Percentiles rank a stretch among this genome's conserved stretches.
phyloP scores from a whole-genome alignment of 92 coral and sea anemone species.

The Phenganax subtilis region DNA sequence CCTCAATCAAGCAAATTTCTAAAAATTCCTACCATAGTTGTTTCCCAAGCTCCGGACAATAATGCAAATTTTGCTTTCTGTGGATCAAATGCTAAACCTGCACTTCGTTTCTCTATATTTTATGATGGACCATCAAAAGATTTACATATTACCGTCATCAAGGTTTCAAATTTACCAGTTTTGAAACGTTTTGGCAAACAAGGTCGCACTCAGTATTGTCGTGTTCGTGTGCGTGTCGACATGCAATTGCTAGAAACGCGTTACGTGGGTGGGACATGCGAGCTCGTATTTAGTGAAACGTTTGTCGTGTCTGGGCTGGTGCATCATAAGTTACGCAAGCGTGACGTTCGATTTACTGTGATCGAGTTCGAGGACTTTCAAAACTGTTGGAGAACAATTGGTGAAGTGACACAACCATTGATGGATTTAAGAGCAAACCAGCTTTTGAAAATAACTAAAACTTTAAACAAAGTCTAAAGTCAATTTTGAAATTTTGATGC shows the following conservation, averaged over 20 bases:
- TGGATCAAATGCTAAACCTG: slow-evolving; percentile 35
- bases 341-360: slow-evolving; percentile 80
- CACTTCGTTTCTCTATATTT: slow-evolving; percentile 71
- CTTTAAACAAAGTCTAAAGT: slow-evolving; percentile 51
- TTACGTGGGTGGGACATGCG: slow-evolving; percentile 68
- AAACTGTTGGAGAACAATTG: slow-evolving; percentile 80
- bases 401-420: slow-evolving; percentile 82
- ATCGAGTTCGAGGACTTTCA: slow-evolving; percentile 90
- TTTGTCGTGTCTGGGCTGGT: slow-evolving; percentile 92
- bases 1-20: neutral
- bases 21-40: neutral
- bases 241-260: slow-evolving; percentile 83
- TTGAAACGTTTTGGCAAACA: slow-evolving; percentile 63
- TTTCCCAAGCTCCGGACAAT: neutral
- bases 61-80: slow-evolving; percentile 11
- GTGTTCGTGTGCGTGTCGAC: slow-evolving; percentile 87
- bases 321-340: slow-evolving; percentile 85
- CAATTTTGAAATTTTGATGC: neutral
- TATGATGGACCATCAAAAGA: slow-evolving; percentile 87
- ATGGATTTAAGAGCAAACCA: slow-evolving; percentile 84
- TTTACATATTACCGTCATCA: slow-evolving; percentile 79
- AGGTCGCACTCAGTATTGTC: slow-evolving; percentile 78
- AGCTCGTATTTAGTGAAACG: slow-evolving; percentile 80
- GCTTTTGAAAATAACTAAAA: slow-evolving; percentile 68
- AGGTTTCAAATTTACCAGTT: slow-evolving; percentile 66